Evolutionary conservation across 2,888 invertebrate genomes (phyloP).

Genomic region (Micoletzkya japonica): DNA sequence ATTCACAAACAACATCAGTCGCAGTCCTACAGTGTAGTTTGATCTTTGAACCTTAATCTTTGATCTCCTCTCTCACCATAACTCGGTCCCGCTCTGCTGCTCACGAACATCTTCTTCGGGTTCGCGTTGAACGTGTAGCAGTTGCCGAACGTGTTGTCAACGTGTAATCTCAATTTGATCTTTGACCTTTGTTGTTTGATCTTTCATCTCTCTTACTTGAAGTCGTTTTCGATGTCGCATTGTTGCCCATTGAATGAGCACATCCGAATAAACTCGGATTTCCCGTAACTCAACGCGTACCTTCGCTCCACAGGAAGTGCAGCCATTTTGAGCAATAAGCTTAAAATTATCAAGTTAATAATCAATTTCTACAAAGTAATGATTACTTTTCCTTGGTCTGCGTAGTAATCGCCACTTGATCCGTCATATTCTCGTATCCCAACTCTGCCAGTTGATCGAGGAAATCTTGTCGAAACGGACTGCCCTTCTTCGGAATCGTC

Average conservation of each 20-base stretch:
- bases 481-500: conserved; percentile 40
- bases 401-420: conserved; percentile 62
- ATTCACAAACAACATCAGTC: conserved; percentile 61
- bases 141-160: conserved; percentile 61
- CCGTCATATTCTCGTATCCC: conserved; percentile 62
- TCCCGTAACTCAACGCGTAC: conserved; percentile 45
- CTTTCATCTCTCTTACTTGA: conserved; percentile 33
- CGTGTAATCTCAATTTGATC: conserved; percentile 46
- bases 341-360: conserved; percentile 33
- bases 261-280: conserved; percentile 53
- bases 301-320: conserved; percentile 42
- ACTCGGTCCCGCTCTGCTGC: conserved; percentile 58
- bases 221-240: conserved; percentile 57
- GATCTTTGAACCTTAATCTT: too few species aligned
- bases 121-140: conserved; percentile 61
- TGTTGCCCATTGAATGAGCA: conserved; percentile 61
- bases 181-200: not conserved
- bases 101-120: conserved; percentile 37
- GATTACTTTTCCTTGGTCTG: conserved; percentile 59
- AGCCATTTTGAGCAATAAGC: conserved; percentile 60
- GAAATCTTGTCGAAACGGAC: conserved; percentile 54
- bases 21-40: conserved; percentile 52
- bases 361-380: too few species aligned
- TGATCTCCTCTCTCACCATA: conserved; percentile 54
- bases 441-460: conserved; percentile 54